These are phyloP conservation scores for Monopis laevigella DNA, from an alignment of 2,888 invertebrate species.

Conservation along the genomic window DNA sequence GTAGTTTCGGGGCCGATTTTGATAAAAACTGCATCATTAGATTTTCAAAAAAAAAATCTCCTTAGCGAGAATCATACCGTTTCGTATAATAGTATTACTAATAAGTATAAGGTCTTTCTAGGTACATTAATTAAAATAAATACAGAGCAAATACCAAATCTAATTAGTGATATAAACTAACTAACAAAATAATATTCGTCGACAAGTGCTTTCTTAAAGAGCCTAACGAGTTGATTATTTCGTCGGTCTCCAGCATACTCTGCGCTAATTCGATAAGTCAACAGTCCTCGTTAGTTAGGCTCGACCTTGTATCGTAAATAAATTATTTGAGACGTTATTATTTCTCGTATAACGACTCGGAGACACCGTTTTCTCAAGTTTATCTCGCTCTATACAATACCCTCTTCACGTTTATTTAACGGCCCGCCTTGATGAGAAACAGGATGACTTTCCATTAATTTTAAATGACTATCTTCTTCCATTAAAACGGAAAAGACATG, in stretches of 20 bases:
- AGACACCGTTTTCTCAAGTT: constrained; percentile 9
- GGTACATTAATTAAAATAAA: no score
- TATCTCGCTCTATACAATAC: constrained; percentile 13
- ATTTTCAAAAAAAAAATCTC: no score
- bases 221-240: constrained; percentile 2
- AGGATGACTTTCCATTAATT: constrained; percentile 44
- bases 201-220: no score
- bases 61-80: no score
- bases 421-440: constrained; percentile 38
- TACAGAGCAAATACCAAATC: no score
- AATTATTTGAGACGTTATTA: constrained; percentile 11
- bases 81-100: no score
- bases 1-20: no score
- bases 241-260: constrained; percentile 1
- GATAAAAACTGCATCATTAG: no score
- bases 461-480: constrained; percentile 42
- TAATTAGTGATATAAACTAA: no score
- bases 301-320: constrained; percentile 9
- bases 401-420: constrained; percentile 34
- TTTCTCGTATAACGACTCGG: constrained; percentile 6
- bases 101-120: no score
- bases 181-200: no score
- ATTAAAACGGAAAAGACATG: constrained; percentile 37
- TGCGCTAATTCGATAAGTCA: constrained; percentile 9
- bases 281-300: constrained; percentile 10